Conservation (phyloP, 2,797 vertebrate genomes). For the Melanotaenia trifasciata region DNA sequence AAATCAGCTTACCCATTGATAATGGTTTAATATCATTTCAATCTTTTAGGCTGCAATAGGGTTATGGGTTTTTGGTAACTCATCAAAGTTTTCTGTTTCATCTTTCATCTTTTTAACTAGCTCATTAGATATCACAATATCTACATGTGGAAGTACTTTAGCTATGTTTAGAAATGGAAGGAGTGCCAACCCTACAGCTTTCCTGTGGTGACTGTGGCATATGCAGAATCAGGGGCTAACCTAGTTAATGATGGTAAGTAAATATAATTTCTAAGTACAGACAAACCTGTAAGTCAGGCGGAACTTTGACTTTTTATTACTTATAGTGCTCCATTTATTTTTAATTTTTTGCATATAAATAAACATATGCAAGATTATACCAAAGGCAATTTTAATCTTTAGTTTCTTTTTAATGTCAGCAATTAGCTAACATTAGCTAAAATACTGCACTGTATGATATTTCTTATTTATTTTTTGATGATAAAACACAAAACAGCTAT, state of each 20-base stretch:
- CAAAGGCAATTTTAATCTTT: too few species aligned
- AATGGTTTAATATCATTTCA: neutral
- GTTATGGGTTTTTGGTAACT: neutral
- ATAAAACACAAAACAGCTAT: slow-evolving; percentile 6
- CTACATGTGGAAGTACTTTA: neutral
- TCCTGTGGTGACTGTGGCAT: neutral
- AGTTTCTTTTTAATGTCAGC: too few species aligned
- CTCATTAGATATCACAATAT: neutral
- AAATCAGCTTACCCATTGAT: neutral
- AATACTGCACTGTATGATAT: too few species aligned
- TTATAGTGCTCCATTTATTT: neutral
- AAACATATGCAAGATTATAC: too few species aligned
- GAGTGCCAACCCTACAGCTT: neutral
- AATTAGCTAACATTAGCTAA: too few species aligned
- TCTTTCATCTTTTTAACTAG: neutral
- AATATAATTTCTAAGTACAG: slow-evolving; percentile 4
- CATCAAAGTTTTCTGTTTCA: neutral
- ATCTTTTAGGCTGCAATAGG: neutral
- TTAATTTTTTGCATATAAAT: too few species aligned
- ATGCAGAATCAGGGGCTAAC: neutral
- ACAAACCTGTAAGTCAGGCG: neutral
- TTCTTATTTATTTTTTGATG: neutral
- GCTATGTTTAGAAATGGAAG: slow-evolving; percentile 7
- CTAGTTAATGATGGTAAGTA: slow-evolving; percentile 1
- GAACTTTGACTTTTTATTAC: neutral